phyloP scores from a whole-genome alignment of 2,113 vertebrate genomes.

The Pyxicephalus adspersus region DNA sequence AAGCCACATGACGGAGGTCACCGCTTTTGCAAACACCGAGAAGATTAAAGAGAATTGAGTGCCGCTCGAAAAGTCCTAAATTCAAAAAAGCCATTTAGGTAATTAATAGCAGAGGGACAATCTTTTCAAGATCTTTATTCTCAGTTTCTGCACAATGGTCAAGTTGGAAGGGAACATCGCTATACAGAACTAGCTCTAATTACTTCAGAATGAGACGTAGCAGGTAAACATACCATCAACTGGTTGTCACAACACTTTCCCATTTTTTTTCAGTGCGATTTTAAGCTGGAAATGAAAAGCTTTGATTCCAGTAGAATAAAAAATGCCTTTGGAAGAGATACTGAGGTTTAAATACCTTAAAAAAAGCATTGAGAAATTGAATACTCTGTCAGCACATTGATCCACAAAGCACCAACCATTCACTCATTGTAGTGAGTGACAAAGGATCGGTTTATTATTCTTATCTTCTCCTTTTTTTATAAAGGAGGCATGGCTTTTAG shows the following conservation, averaged over 20 bases:
- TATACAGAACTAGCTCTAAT: background rate
- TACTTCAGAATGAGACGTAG: background rate
- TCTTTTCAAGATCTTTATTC: constrained; percentile 1
- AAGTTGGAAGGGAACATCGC: background rate
- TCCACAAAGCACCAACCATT: background rate
- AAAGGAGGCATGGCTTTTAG: too few relatives aligned
- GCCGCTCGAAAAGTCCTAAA: background rate
- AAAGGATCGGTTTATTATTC: background rate
- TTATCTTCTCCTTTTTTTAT: background rate
- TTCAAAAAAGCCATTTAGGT: constrained; percentile 17
- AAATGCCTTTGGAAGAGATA: background rate
- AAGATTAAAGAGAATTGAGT: constrained; percentile 24
- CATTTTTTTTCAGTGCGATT: constrained; percentile 17
- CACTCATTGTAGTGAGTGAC: background rate
- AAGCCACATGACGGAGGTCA: background rate
- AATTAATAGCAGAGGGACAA: constrained; percentile 2
- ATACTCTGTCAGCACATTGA: background rate
- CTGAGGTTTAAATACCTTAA: background rate
- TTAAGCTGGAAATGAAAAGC: background rate
- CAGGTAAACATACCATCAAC: background rate
- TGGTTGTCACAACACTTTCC: background rate
- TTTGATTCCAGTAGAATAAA: background rate
- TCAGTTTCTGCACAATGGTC: background rate
- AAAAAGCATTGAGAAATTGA: background rate
- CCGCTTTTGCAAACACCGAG: background rate